These are phyloP conservation scores for Caenorhabditis auriculariae DNA, from an alignment of 2,888 invertebrate genomes.

Conservation along the genomic window DNA sequence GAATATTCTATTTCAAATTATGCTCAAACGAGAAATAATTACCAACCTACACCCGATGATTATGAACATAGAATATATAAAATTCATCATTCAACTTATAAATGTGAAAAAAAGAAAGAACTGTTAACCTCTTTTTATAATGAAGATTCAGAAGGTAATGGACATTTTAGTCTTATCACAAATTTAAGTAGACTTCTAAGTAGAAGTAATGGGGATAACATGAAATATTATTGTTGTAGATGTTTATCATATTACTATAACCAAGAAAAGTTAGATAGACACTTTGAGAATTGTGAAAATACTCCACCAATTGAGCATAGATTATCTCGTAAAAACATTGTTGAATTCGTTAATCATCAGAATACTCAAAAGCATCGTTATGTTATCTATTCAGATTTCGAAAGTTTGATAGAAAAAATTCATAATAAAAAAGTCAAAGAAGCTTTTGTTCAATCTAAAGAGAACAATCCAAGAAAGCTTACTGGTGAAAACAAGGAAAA, in stretches of 20 bases:
- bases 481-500: slow-evolving; percentile 5
- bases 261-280: slow-evolving; percentile 19
- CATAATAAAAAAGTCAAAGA: too few species aligned
- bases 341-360: slow-evolving; percentile 23
- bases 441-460: too few species aligned
- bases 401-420: slow-evolving; percentile 21
- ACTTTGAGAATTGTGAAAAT: slow-evolving; percentile 30
- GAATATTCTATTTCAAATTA: too few species aligned
- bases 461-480: too few species aligned
- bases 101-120: slow-evolving; percentile 3
- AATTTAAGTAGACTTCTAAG: slow-evolving; percentile 25
- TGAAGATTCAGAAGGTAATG: slow-evolving; percentile 15
- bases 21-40: too few species aligned
- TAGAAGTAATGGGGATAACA: slow-evolving; percentile 18
- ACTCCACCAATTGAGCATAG: slow-evolving; percentile 24
- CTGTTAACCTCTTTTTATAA: slow-evolving; percentile 23
- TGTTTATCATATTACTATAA: too few species aligned
- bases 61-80: slow-evolving; percentile 5
- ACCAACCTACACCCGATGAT: too few species aligned
- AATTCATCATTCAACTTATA: slow-evolving; percentile 8
- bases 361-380: slow-evolving; percentile 38
- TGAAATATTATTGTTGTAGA: slow-evolving; percentile 19
- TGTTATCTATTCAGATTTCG: slow-evolving; percentile 34
- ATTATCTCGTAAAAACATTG: slow-evolving; percentile 12
- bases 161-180: slow-evolving; percentile 26